Conservation (phyloP, 2,888 invertebrate genomes). For the Clunio marinus region DNA sequence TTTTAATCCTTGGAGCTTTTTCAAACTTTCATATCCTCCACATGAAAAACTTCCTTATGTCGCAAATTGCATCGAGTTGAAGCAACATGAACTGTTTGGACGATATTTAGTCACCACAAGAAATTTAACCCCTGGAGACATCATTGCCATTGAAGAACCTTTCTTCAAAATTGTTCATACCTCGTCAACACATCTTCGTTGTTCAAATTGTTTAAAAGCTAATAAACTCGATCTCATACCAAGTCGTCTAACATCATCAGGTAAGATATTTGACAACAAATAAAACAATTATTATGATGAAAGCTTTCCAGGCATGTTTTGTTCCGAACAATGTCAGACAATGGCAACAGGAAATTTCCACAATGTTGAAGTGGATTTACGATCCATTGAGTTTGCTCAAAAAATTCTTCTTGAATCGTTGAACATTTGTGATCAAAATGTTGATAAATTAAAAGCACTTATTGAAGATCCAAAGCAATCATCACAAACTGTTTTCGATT, state of each 20-base stretch:
- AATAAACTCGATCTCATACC: not conserved
- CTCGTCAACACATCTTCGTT: not conserved
- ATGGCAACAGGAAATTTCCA: not conserved
- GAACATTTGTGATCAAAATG: not conserved
- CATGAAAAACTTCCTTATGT: not conserved
- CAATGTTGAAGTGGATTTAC: not conserved
- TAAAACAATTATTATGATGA: not conserved
- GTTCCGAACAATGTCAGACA: not conserved
- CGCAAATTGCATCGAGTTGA: not conserved
- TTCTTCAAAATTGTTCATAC: not conserved
- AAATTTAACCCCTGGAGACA: not conserved
- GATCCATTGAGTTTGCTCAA: conserved; percentile 9
- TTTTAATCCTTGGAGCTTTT: not conserved
- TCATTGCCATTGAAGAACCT: conserved; percentile 11
- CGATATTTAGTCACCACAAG: not conserved
- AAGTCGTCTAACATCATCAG: not conserved
- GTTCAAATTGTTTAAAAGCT: not conserved
- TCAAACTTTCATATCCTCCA: not conserved
- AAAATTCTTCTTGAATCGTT: not conserved
- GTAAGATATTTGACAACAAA: not conserved
- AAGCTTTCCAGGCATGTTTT: conserved; percentile 18
- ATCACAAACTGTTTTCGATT: not conserved
- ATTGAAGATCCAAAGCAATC: not conserved
- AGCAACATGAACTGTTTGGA: not conserved
- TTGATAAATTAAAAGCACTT: not conserved